A percentile compares a stretch with the other conserved stretches of the same genome.
Conservation (phyloP, 2,113 vertebrate species). For the Micromys minutus region DNA sequence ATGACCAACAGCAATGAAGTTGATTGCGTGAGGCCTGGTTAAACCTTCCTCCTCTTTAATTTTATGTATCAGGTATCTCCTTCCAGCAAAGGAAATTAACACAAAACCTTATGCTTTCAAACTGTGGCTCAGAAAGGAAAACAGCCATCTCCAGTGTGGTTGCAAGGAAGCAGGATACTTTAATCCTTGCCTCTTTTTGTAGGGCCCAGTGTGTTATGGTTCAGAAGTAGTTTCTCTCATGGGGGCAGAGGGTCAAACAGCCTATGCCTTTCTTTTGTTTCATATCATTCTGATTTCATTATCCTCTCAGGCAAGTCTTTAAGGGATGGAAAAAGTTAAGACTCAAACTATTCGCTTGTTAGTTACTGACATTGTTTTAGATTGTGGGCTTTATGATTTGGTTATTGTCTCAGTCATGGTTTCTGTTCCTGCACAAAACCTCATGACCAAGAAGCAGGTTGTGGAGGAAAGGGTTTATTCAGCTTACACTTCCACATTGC, state of each 20-base stretch:
- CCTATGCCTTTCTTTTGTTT: background rate
- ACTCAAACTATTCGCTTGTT: background rate
- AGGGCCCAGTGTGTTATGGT: background rate
- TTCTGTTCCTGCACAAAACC: too few species aligned
- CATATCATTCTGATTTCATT: background rate
- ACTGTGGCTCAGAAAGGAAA: too few species aligned
- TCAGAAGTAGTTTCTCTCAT: background rate
- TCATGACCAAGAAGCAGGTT: too few species aligned
- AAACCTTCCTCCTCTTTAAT: background rate
- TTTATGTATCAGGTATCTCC: background rate
- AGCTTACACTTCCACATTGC: too few species aligned
- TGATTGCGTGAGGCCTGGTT: background rate
- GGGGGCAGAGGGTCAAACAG: background rate
- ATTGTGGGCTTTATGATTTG: background rate
- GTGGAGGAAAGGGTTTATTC: too few species aligned
- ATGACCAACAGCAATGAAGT: background rate
- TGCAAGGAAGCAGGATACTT: background rate
- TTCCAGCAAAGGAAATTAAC: background rate
- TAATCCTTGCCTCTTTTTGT: background rate
- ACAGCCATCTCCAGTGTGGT: too few species aligned
- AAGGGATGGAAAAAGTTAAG: background rate
- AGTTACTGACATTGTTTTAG: background rate
- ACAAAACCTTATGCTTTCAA: too few species aligned
- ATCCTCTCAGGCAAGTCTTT: background rate
- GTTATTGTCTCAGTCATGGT: too few species aligned